Base-by-base conservation (phyloP, 2,113 vertebrate genomes). In the Tragelaphus scriptus region DNA sequence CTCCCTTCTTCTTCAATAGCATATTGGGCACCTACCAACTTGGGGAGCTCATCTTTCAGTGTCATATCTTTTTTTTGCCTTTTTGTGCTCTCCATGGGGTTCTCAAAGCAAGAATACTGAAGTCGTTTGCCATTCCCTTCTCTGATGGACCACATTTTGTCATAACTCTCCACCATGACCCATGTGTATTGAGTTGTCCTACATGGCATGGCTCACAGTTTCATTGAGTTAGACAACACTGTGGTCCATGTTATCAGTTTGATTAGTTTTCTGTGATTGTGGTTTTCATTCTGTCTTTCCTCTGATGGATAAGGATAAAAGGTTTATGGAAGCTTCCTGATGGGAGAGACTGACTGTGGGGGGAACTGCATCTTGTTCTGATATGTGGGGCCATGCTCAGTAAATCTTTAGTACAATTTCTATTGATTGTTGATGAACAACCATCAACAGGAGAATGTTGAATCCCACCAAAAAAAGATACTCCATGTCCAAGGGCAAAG, bases 321-420 rank as follows among this genome's bases (percentile, higher is more conserved):
- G 0, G 2, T 23, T 23, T 71, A 71, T 71, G 68, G 68, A 71
- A 21, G 65, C 17, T 71, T 71, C n/a, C 9, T 71, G 17, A 21
- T 71, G n/a, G 9, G n/a, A 36, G 9, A 71, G n/a, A 36, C 68
- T 71, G 68, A 71, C 9, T 21, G 65, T 11, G n/a, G 15, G n/a
- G 17, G 65, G 4, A 36, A 36, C 2, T 36, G 68, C 5, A 0
- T 71, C 68, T 71, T 71, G 10, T 40, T 71, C 68, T 40, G 10
- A 71, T 6, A 71, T 40, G 68, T 12, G 19, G 19, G n/a, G 21
- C 68, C 68, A 40, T 0, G 19, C n/a, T 71, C 68, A 23, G 19
- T 23, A 71, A 40, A 71, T 23, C 68, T 71, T 40, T 71, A 40
- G 68, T 40, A 71, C 10, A 71, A 71, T 71, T 40, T 71, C n/a